Evolutionary conservation across 2,113 vertebrate species (phyloP).

Genomic region (Alouatta palliata): DNA sequence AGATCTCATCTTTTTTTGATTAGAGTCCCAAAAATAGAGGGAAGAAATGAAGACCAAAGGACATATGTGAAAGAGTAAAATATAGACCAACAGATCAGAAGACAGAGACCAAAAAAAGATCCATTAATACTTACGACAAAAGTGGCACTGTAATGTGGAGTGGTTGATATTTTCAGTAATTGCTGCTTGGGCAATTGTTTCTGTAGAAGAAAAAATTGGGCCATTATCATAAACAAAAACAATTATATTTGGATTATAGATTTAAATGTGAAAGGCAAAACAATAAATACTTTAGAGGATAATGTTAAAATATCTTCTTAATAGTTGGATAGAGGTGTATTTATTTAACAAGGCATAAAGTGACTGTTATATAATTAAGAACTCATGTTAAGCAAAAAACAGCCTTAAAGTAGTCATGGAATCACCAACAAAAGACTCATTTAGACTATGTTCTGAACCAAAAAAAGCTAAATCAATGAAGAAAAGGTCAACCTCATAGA

Average conservation of each 20-base stretch:
- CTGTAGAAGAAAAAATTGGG: not conserved
- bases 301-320: slow-evolving; percentile 6
- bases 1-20: not conserved
- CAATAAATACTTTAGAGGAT: not conserved
- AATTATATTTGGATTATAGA: not conserved
- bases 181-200: not conserved
- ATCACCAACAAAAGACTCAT: not conserved
- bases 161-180: not conserved
- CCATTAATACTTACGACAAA: not conserved
- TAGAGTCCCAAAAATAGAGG: not conserved
- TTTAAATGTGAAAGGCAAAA: not conserved
- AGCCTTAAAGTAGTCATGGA: no score
- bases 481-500: not conserved
- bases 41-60: not conserved
- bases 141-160: not conserved
- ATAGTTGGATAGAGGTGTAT: not conserved
- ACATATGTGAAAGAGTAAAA: not conserved
- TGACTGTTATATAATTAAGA: slow-evolving; percentile 3
- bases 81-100: not conserved
- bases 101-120: not conserved
- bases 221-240: not conserved
- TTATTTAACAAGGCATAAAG: not conserved
- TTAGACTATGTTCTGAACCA: not conserved
- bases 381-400: no score
- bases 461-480: not conserved